Conservation (phyloP, 2,113 vertebrate species). For the Salvelinus namaycush region DNA sequence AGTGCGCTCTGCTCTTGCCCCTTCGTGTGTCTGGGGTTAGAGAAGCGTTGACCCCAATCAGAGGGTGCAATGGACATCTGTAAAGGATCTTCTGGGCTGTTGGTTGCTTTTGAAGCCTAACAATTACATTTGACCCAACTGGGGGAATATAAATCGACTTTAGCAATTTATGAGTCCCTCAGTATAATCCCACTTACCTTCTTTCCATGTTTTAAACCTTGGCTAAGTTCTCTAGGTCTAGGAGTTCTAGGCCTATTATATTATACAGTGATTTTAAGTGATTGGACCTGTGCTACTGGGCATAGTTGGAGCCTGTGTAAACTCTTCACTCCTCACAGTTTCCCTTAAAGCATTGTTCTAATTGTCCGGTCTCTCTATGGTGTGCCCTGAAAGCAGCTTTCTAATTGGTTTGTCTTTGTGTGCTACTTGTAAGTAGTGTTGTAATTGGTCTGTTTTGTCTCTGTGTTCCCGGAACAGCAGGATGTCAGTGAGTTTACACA, state of each 20-base stretch:
- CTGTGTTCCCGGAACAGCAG: slow-evolving; percentile 78
- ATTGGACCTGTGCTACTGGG: no score
- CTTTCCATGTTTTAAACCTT: neutral
- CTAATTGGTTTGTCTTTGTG: neutral
- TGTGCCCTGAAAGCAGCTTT: no score
- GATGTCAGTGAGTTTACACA: slow-evolving; percentile 98
- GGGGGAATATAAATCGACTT: neutral
- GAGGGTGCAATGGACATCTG: slow-evolving; percentile 28
- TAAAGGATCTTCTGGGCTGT: neutral
- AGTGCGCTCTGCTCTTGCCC: neutral
- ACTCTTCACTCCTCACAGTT: no score
- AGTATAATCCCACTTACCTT: slow-evolving; percentile 2
- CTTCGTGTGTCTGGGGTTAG: slow-evolving; percentile 24
- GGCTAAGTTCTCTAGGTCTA: slow-evolving; percentile 4
- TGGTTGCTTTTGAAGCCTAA: slow-evolving; percentile 36
- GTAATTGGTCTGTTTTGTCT: slow-evolving; percentile 12
- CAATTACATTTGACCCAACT: neutral
- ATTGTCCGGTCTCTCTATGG: no score
- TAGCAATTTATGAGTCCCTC: slow-evolving; percentile 11
- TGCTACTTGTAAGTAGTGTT: neutral
- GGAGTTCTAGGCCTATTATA: slow-evolving; percentile 2
- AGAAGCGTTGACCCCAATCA: slow-evolving; percentile 54
- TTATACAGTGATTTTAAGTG: slow-evolving; percentile 18
- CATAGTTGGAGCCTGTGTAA: no score
- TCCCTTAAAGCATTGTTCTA: no score